Percentiles rank a stretch among this genome's conserved stretches.
phyloP scores from a whole-genome alignment of 2,888 invertebrate genomes.

The Hirtodrosophila cameraria region DNA sequence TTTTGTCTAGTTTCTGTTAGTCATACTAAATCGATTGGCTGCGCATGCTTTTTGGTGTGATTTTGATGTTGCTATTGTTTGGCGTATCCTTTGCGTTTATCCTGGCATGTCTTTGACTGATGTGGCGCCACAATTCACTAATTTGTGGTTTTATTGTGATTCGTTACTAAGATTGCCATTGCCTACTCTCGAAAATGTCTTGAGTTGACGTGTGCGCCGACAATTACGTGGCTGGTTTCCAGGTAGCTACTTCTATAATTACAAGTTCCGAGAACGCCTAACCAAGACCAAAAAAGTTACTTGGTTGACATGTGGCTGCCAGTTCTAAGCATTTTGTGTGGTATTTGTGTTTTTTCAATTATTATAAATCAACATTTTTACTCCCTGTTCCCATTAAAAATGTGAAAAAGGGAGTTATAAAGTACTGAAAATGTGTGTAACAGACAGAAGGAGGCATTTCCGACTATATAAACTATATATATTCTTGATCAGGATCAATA shows the following conservation, averaged over 20 bases:
- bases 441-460: no score
- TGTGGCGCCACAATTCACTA: slow-evolving; percentile 36
- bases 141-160: slow-evolving; percentile 20
- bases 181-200: slow-evolving; percentile 37
- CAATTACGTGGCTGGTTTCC: slow-evolving; percentile 38
- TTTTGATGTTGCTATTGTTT: slow-evolving; percentile 30
- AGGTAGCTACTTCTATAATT: slow-evolving; percentile 2
- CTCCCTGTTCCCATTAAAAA: no score
- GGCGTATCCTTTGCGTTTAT: slow-evolving; percentile 23
- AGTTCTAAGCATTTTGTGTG: slow-evolving; percentile 40
- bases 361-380: slow-evolving; percentile 74
- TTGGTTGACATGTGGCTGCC: slow-evolving; percentile 65
- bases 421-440: no score
- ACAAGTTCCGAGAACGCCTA: not conserved
- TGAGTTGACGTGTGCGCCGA: slow-evolving; percentile 61
- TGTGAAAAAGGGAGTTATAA: no score
- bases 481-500: no score
- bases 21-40: slow-evolving; percentile 66
- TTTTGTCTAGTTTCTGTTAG: slow-evolving; percentile 6
- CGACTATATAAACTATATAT: no score
- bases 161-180: slow-evolving; percentile 32
- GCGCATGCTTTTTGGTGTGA: slow-evolving; percentile 66
- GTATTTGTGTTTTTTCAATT: slow-evolving; percentile 67
- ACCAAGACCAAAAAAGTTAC: slow-evolving; percentile 23
- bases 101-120: slow-evolving; percentile 38